Evolutionary conservation across 2,113 vertebrate genomes (phyloP), one percentile per base, ranked within the genome.

Genomic region (Mustela nigripes): DNA sequence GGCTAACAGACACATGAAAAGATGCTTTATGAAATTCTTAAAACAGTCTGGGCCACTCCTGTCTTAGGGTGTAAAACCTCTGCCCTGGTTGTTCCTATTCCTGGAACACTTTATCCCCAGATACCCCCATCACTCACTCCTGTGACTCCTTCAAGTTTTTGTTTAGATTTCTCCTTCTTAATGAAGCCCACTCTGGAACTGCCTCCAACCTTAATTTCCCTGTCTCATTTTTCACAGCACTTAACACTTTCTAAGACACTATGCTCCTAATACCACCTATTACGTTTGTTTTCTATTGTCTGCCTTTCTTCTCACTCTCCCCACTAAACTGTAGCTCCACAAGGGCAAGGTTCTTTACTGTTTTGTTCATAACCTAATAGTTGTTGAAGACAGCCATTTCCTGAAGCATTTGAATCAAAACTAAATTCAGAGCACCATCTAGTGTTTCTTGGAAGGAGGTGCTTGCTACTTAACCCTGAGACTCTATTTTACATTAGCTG

Each of bases 341-440:
- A 93, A 89, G 53, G 14, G 8, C 16, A 85, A 26, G 8, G 12
- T 39, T 69, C 93, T 97, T 86, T 89, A 69, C 81, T 83, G 80
- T 78, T 95, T 95, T 91, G 45, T 67, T 97, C 28, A 73, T 91
- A 85, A 89, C 42, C 45, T 63, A 93, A 71, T 76, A 95, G 63
- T 94, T 87, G 53, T 48, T 80, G 39, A 65, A 89, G 65, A 85
- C 3, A 93, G 45, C 22, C 4, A 48, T 83, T 93, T 56, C 21
- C 62, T 80, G 36, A 89, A 50, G 19, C 7, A 22, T 89, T 53
- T 92, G 83, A 94, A 84, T 94, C 24, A n/a, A 96, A 95, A 92
- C 62, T 96, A 92, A 86, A 82, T 93, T 76, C 58, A 93, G 65
- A 92, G 63, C 78, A 74, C 97, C 97, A 98, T 39, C 98, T 98